Percentiles rank a stretch among this genome's conserved stretches.
Evolutionary conservation across 2,113 vertebrate genomes (phyloP).

Genomic region (Spheniscus mendiculus): DNA sequence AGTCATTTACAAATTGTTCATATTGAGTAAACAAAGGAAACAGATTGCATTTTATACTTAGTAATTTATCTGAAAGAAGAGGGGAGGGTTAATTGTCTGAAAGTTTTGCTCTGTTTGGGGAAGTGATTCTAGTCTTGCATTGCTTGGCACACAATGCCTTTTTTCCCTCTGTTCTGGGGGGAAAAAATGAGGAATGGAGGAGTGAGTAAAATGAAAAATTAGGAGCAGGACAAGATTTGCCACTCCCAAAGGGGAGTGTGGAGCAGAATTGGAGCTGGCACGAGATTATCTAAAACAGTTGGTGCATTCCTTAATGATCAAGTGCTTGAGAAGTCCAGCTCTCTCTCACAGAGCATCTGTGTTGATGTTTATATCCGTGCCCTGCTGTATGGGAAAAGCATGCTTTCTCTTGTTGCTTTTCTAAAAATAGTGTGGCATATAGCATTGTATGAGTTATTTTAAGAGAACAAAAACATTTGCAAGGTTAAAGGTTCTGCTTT

Average conservation of each 20-base stretch:
- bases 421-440: conserved; percentile 81
- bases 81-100: conserved; percentile 85
- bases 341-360: conserved; percentile 88
- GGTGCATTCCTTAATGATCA: conserved; percentile 99
- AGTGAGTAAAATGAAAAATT: conserved; percentile 82
- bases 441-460: conserved; percentile 82
- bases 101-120: conserved; percentile 84
- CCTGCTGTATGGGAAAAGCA: conserved; percentile 84
- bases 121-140: conserved; percentile 87
- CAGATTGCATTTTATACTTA: conserved; percentile 87
- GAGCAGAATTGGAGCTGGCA: conserved; percentile 95
- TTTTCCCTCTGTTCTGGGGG: conserved; percentile 70
- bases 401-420: conserved; percentile 77
- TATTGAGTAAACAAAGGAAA: conserved; percentile 87
- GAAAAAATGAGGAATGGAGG: conserved; percentile 74
- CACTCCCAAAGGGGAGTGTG: conserved; percentile 88
- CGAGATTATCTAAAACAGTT: conserved; percentile 97
- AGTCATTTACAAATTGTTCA: conserved; percentile 88
- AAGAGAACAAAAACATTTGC: conserved; percentile 80
- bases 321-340: conserved; percentile 86
- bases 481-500: conserved; percentile 78
- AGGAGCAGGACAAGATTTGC: conserved; percentile 79
- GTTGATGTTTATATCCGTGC: conserved; percentile 85
- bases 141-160: conserved; percentile 83
- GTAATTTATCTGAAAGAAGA: conserved; percentile 86